Evolutionary conservation across 2,113 vertebrate genomes (phyloP).

Genomic region (Labeo catla): DNA sequence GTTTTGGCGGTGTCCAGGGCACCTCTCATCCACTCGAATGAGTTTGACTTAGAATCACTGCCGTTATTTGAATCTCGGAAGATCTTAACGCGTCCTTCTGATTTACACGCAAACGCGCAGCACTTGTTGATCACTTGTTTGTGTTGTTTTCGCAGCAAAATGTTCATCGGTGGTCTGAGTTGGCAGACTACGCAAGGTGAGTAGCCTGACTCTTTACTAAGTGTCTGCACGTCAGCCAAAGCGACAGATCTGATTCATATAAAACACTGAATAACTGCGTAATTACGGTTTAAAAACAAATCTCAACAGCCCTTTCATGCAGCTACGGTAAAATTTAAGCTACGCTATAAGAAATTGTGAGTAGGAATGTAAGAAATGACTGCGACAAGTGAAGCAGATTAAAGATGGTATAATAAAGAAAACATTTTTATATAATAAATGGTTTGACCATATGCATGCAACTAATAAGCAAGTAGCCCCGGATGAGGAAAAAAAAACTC

Average conservation of each 20-base stretch:
- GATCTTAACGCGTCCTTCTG: neutral
- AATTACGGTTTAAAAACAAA: neutral
- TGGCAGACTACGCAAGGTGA: constrained; percentile 98
- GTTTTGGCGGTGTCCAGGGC: constrained; percentile 33
- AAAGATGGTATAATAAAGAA: neutral
- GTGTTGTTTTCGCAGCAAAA: constrained; percentile 81
- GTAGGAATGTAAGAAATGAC: neutral
- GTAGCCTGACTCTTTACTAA: constrained; percentile 39
- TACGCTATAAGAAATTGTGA: neutral
- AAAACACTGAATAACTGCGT: neutral
- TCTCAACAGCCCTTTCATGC: neutral
- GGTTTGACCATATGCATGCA: neutral
- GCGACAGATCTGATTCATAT: neutral
- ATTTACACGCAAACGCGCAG: neutral
- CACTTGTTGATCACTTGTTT: constrained; percentile 55
- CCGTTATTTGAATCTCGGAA: constrained; percentile 9
- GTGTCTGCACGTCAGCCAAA: neutral
- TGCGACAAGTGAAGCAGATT: neutral
- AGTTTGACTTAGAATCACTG: constrained; percentile 18
- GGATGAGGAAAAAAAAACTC: neutral
- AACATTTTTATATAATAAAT: neutral
- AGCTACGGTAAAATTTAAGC: neutral
- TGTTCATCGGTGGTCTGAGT: constrained; percentile 96
- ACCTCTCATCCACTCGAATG: constrained; percentile 41
- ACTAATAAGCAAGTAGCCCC: neutral